Percentiles rank a stretch among this genome's conserved stretches.
Evolutionary conservation across 2,113 vertebrate genomes (phyloP).

Genomic region (Fregata magnificens): DNA sequence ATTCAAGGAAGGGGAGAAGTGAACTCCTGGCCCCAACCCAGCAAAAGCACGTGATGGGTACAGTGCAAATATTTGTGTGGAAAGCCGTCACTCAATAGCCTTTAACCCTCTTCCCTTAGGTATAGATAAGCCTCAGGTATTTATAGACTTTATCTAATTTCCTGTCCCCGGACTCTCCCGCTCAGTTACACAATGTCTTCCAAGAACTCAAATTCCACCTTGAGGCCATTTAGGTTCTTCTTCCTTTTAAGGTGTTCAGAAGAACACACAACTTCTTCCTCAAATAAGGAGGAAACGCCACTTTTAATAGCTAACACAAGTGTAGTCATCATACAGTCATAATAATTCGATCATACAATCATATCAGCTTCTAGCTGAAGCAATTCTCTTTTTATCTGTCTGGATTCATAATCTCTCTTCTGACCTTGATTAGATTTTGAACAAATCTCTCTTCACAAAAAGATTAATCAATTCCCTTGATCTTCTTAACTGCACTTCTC

Average conservation of each 20-base stretch:
- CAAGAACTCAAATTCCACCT: neutral
- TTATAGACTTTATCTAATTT: constrained; percentile 31
- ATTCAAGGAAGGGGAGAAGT: neutral
- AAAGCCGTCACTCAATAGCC: neutral
- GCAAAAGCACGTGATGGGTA: neutral
- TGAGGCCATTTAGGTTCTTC: neutral
- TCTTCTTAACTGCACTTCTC: neutral
- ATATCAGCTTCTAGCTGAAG: neutral
- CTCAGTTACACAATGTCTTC: neutral
- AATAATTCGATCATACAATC: accelerated
- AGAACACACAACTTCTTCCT: neutral
- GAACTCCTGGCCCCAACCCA: neutral
- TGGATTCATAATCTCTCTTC: neutral
- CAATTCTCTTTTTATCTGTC: too few relatives aligned
- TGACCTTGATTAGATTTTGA: neutral
- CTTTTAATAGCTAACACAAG: neutral
- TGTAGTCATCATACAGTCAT: neutral
- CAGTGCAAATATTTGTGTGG: neutral
- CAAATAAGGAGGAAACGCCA: neutral
- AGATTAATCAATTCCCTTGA: neutral
- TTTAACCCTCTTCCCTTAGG: neutral
- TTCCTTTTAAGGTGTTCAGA: neutral
- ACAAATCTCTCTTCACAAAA: neutral
- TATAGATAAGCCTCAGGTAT: neutral
- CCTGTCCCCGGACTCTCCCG: neutral